Base-by-base conservation (phyloP, 2,797 vertebrate genomes). In the Capromys pilorides region DNA sequence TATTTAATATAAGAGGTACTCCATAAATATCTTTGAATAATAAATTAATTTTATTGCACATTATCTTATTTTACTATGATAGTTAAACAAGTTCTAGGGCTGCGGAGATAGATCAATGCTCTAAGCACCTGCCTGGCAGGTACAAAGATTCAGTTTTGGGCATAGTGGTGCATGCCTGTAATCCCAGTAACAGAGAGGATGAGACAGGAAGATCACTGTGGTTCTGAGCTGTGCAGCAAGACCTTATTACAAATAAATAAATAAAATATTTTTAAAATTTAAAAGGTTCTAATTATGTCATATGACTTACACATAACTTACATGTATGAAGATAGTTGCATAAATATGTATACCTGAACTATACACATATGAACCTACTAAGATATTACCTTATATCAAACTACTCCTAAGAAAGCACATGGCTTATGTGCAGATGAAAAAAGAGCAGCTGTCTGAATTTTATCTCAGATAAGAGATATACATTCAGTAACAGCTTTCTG, bases 61-160 rank as follows among this genome's bases (percentile, higher is more conserved):
- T 91, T 91, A 78, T 78, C 85, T 93, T 77, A 16, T 49, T 85
- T 95, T 87, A 57, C 33, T 14, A 75, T 78, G 31, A 16, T 49
- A 54, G 21, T 45, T 24, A 77, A 89, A n/a, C 86, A 39, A 86
- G 16, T 51, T 61, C 14, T 18, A 57, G 54, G 54, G 14, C 14
- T 57, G 4, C 14, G 54, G 16, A 57, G 16, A 57, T 57, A 57
- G 54, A 14, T 57, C 54, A 57, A 14, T 57, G 54, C 54, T 57
- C 54, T 57, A 57, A 57, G 54, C 54, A 57, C 54, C 54, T 57
- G 3, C 16, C 14, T 57, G 16, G 54, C 16, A 57, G 18, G 54
- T 14, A 57, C 54, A 54, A 16, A 4, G 54, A 5, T 14, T 5
- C 54, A 16, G 54, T 14, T 57, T 16, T 57, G 54, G 54, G 54